Evolutionary conservation across 2,797 vertebrate species (phyloP), one percentile per base, ranked within the genome.

Genomic region (Jordanella pulchra): DNA sequence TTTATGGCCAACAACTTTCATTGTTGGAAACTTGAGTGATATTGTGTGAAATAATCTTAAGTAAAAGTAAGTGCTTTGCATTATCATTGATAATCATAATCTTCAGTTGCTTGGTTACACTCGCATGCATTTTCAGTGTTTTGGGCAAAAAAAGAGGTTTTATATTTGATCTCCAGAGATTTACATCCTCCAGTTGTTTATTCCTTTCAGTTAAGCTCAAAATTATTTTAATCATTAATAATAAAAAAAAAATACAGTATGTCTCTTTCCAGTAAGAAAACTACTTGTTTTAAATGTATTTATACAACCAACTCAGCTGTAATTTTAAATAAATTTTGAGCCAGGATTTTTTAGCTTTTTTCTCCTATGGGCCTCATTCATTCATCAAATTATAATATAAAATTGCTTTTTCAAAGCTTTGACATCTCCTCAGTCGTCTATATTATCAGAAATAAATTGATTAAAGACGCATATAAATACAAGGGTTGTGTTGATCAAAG

Each of bases 21-120:
- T 63, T 72, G 67, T 78, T 83, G 6, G 64, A 42, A 69, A 67
- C 70, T 35, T 55, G 17, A 1, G 12, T 65, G 51, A 27, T 66
- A 56, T 65, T 0, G 9, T 67, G 73, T 48, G 66, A 84, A 85
- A 80, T 64, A 32, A 73, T 84, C 83, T 76, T 68, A 65, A 65
- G 68, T 63, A 74, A 86, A 84, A 82, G 69, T 73, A 80, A 83
- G 67, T 69, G 77, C 65, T 89, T 85, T 75, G 82, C 58, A 65
- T 54, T 81, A 85, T 84, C 76, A 86, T 85, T 86, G 66, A 75
- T 75, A 81, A 86, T 84, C 71, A 79, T 21, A 50, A 74, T 35
- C 2, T 21, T 72, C 1, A 30, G 87, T 88, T 89, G 86, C 87
- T 72, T 83, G 65, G 85, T 80, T 87, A 86, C 85, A 9, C 10